phyloP scores from a whole-genome alignment of 2,797 vertebrate species.

The Myotis myotis region DNA sequence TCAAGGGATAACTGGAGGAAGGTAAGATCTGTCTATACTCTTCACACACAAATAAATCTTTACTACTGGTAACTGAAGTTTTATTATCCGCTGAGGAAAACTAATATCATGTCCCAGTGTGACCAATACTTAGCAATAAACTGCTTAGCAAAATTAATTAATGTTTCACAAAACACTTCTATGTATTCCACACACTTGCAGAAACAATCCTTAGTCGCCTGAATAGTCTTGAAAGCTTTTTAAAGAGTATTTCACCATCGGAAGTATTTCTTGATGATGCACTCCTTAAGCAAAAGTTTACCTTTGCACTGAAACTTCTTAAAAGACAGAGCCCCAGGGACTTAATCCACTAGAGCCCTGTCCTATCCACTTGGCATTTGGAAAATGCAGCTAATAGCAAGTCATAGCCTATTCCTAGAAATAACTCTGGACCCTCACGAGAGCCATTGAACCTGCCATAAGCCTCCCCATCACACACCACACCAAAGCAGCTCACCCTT shows the following conservation, averaged over 20 bases:
- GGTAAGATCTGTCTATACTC: not conserved
- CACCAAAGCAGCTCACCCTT: constrained; percentile 55
- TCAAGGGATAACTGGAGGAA: constrained; percentile 12
- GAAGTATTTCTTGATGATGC: not conserved
- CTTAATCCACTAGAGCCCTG: not conserved
- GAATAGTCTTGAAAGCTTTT: not conserved
- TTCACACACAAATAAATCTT: not conserved
- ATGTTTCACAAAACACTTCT: not conserved
- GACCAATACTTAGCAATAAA: not conserved
- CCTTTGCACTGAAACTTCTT: constrained; percentile 31
- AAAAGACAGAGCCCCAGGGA: not conserved
- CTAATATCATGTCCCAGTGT: not conserved
- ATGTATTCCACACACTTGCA: not conserved
- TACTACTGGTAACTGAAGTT: not conserved
- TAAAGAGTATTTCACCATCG: not conserved
- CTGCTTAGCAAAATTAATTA: not conserved
- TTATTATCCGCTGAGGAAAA: not conserved
- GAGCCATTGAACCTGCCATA: constrained; percentile 43
- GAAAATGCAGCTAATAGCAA: constrained; percentile 62
- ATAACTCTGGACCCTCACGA: constrained; percentile 45
- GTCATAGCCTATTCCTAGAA: constrained; percentile 48
- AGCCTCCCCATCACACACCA: constrained; percentile 53
- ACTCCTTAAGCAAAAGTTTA: constrained; percentile 10
- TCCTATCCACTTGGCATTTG: constrained; percentile 37
- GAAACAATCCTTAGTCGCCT: not conserved